Evolutionary conservation across 2,888 invertebrate species (phyloP), one percentile per base, ranked within the genome.

Genomic region (Dendrolimus houi): DNA sequence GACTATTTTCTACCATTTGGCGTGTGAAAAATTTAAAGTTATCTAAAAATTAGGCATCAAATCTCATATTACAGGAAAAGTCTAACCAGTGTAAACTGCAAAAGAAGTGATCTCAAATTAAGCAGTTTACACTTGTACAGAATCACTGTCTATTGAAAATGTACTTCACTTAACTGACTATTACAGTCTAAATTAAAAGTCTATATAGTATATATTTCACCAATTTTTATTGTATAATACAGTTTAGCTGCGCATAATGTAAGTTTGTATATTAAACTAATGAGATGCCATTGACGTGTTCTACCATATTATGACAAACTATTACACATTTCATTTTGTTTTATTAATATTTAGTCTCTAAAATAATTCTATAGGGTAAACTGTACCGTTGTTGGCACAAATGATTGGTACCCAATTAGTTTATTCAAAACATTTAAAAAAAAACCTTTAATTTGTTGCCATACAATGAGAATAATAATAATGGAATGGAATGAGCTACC

Each of bases 41-140:
- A 29, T 29, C 6, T 29, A 29, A 2, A 29, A 29, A 29, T 29
- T 29, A 29, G 29, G 29, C 29, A 29, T 41, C 54, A 42, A 54
- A 52, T 59, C 55, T 57, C 56, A 61, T 68, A 47, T 66, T 69
- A 68, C 61, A 63, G 66, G 65, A 68, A 55, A 67, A 69, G 60
- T 29, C 9, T 47, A 47, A 47, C 47, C 7, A 47, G 47, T 47
- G 47, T 12, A 47, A 47, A 47, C 47, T 47, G 47, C 74, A 77
- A 74, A 73, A 75, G 85, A 81, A 84, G 87, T 82, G 88, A 88
- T 88, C 88, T 88, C 88, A 87, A 81, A 75, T 12, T 9, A 10
- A 47, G 47, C 47, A 47, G 47, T 47, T 47, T 47, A 47, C 8
- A 47, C 47, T 47, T 47, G 47, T 63, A 69, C 69, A 74, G 65